These are phyloP conservation scores for Cuculus canorus DNA, from an alignment of 2,797 vertebrate species.

Conservation along the genomic window DNA sequence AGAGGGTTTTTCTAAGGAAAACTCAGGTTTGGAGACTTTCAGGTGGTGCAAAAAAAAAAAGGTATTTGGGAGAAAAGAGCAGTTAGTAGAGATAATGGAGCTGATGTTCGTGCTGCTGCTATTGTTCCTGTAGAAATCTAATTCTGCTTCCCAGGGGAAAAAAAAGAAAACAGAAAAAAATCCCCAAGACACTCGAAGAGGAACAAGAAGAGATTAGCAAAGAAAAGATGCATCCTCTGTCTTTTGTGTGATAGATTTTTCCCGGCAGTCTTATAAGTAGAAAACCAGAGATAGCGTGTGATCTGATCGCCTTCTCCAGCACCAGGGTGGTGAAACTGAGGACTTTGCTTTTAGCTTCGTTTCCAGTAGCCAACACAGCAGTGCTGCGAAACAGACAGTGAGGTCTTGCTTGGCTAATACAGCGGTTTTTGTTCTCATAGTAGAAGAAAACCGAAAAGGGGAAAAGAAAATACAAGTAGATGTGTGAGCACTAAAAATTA, in stretches of 20 bases:
- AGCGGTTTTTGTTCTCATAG: background rate
- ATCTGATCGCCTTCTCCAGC: constrained; percentile 1
- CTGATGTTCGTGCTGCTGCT: background rate
- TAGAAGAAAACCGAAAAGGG: background rate
- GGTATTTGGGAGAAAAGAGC: background rate
- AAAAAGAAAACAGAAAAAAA: background rate
- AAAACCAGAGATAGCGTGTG: background rate
- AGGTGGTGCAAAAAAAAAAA: background rate
- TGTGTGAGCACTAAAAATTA: background rate
- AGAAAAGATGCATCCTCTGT: background rate
- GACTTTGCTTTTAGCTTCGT: background rate
- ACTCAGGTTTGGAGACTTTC: background rate
- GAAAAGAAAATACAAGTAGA: background rate
- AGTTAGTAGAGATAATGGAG: background rate
- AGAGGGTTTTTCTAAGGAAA: background rate
- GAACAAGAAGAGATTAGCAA: background rate
- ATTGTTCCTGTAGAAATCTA: background rate
- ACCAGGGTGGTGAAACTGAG: background rate
- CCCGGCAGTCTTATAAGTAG: background rate
- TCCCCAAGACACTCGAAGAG: background rate
- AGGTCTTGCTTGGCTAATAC: background rate
- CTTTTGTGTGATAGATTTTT: background rate
- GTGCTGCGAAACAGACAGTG: background rate
- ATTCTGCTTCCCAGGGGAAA: background rate
- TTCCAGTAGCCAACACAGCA: background rate